Evolutionary conservation across 1,140 invertebrate genomes (phyloP), one percentile per base, ranked within the genome.

Genomic region (Halesus radiatus): DNA sequence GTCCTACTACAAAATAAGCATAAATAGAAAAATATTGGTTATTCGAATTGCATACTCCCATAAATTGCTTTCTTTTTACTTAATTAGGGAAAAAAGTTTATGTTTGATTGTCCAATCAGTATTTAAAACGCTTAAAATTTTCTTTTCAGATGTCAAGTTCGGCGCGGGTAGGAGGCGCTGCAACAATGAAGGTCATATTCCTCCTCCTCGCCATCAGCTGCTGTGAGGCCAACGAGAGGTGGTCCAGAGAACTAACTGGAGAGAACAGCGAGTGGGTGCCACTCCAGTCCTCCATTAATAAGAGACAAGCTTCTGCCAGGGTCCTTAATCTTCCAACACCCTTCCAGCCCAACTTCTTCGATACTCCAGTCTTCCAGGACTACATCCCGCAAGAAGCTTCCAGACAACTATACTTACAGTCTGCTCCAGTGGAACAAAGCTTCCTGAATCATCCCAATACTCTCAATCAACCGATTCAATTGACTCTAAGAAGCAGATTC

Each of bases 281-380:
- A 7, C 60, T 80, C 26, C 20, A 78, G 58, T 22, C 81, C 22
- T 80, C 80, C 45, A 13, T 85, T 78, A 85, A 85, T 29, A 88
- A 87, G 84, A 86, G 86, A 84, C 88, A 88, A 87, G 87, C 87
- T 7, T 85, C 88, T 32, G 89, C 89, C 8, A 88, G 91, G 81
- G 90, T 91, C 76, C 83, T 92, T 7, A 87, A 88, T 56, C 86
- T 91, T 70, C 90, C 90, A 0, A 13, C 37, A 10, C 84, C 86
- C 2, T 83, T 84, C 23, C 82, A 85, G 66, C 82, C 85, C 64
- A 86, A 84, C 22, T 87, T 86, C 81, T 90, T 90, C 83, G 87
- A 88, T 5, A 87, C 87, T 26, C 87, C 90, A 68, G 75, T 84
- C 4, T 86, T 85, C 84, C 86, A 87, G 3, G 85, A 84, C 29